Percentiles rank a stretch among this genome's conserved stretches.
Evolutionary conservation across 2,888 invertebrate genomes (phyloP).

Genomic region (Lepas anatifera): DNA sequence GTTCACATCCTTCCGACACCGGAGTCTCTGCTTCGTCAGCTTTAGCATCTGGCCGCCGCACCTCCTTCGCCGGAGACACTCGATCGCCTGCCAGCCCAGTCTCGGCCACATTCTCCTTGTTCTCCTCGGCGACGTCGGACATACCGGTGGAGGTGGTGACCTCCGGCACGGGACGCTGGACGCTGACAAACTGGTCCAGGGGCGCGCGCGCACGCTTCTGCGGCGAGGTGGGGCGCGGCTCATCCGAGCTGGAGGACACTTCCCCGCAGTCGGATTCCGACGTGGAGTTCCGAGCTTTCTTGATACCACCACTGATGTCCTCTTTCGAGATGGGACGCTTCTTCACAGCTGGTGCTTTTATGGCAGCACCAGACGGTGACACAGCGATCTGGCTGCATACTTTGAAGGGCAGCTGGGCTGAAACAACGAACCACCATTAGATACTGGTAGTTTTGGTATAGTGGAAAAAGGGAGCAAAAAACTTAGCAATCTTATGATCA

Average conservation of each 20-base stretch:
- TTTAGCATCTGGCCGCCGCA: neutral
- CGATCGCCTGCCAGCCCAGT: neutral
- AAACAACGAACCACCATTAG: too few relatives aligned
- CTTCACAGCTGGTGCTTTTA: neutral
- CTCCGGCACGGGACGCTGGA: neutral
- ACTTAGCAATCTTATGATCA: too few relatives aligned
- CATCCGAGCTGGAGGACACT: neutral
- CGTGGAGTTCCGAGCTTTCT: neutral
- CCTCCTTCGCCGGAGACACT: too few relatives aligned
- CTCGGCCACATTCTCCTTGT: neutral
- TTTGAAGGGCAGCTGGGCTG: neutral
- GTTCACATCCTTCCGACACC: neutral
- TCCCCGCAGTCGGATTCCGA: neutral
- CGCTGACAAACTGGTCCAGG: neutral
- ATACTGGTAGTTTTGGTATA: too few relatives aligned
- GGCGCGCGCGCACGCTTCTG: neutral
- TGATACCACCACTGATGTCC: neutral
- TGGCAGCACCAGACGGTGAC: neutral
- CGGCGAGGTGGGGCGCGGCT: neutral
- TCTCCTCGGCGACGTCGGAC: neutral
- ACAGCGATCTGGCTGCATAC: neutral
- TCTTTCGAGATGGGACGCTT: neutral
- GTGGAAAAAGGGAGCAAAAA: too few relatives aligned
- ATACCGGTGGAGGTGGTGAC: neutral
- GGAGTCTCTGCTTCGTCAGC: neutral